These are phyloP conservation scores for Pipa parva DNA, from an alignment of 2,113 vertebrate genomes.

Conservation along the genomic window DNA sequence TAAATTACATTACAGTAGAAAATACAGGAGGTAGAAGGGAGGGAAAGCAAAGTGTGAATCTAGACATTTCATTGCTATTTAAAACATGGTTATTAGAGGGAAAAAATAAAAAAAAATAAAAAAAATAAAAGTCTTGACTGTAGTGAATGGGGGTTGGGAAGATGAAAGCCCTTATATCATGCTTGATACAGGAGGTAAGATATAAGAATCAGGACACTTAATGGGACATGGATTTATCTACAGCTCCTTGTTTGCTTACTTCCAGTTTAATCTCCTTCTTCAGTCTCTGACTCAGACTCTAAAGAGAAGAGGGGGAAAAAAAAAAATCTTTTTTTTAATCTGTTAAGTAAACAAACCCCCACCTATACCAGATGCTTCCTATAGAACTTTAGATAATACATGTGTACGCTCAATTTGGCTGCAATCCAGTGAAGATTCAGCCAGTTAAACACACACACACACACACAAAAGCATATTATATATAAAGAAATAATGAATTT, in stretches of 20 bases:
- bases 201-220: conserved; percentile 66
- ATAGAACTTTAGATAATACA: too few species aligned
- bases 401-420: too few species aligned
- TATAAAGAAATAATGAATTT: too few species aligned
- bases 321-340: too few species aligned
- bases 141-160: conserved; percentile 12
- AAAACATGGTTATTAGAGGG: conserved; percentile 62
- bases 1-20: conserved; percentile 80
- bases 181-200: conserved; percentile 78
- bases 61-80: conserved; percentile 68
- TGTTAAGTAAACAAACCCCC: too few species aligned
- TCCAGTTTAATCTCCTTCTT: conserved; percentile 86
- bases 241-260: conserved; percentile 81
- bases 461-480: too few species aligned
- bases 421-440: too few species aligned
- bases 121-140: conserved; percentile 61
- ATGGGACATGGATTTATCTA: conserved; percentile 74
- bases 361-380: too few species aligned
- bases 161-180: conserved; percentile 79
- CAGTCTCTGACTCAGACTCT: conserved; percentile 95
- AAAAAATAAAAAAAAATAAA: conserved; percentile 60
- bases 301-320: conserved; percentile 47
- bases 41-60: conserved; percentile 73
- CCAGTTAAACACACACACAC: too few species aligned
- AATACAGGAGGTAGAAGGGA: conserved; percentile 82